A percentile compares a stretch with the other conserved stretches of the same genome.
These are phyloP conservation scores for Agrochola circellaris DNA, from an alignment of 2,888 invertebrate species.

Conservation along the genomic window DNA sequence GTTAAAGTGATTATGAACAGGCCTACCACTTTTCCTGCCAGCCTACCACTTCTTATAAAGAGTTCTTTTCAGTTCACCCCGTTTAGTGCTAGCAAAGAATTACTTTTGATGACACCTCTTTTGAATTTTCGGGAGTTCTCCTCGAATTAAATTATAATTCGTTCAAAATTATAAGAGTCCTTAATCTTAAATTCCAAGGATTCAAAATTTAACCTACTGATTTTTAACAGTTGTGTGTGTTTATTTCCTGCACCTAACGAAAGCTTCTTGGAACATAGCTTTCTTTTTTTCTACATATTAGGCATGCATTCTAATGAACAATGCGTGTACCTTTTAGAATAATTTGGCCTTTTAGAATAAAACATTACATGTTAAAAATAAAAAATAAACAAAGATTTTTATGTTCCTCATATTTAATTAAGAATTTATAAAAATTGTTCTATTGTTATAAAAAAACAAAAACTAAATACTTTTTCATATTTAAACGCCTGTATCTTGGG, in stretches of 20 bases:
- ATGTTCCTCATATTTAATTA: not conserved
- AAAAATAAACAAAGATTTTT: not conserved
- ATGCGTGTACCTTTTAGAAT: not conserved
- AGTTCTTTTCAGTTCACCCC: not conserved
- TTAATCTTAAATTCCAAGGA: not conserved
- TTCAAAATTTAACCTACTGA: not conserved
- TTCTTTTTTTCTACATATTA: not conserved
- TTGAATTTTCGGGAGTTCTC: not conserved
- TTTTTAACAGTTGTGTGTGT: not conserved
- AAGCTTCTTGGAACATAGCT: not conserved
- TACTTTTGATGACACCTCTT: constrained; percentile 6
- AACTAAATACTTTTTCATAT: not conserved
- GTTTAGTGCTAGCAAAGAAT: constrained; percentile 7
- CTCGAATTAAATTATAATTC: constrained; percentile 21
- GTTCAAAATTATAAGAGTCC: constrained; percentile 2
- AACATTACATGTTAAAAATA: not conserved
- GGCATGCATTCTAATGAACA: not conserved
- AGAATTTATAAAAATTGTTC: not conserved
- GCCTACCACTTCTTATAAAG: not conserved
- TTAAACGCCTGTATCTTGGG: not conserved
- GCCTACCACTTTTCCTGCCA: not conserved
- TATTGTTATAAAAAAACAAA: not conserved
- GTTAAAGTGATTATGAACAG: not conserved
- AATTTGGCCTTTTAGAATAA: not conserved
- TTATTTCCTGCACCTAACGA: not conserved